Evolutionary conservation across 2,888 invertebrate genomes (phyloP).

Genomic region (Gerris lacustris): DNA sequence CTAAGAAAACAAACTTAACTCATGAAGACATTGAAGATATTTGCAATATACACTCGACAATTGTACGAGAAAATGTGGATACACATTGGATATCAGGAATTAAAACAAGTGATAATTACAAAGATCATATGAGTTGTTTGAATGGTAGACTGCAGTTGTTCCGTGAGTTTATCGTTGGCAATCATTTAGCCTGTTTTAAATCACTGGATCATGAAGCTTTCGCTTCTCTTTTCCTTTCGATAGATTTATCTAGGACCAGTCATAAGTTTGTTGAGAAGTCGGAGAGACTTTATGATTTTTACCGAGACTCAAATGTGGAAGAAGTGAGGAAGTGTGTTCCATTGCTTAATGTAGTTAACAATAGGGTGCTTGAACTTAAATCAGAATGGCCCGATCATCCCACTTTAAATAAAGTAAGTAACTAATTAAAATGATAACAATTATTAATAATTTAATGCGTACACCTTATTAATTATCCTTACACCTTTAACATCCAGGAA

Average conservation of each 20-base stretch:
- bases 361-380: conserved; percentile 50
- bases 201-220: conserved; percentile 44
- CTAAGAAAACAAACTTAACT: conserved; percentile 22
- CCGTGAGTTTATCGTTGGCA: conserved; percentile 37
- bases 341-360: conserved; percentile 52
- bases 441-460: too few relatives aligned
- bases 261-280: conserved; percentile 42
- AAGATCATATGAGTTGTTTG: conserved; percentile 25
- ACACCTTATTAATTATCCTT: too few relatives aligned
- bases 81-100: conserved; percentile 46
- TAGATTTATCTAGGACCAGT: conserved; percentile 37
- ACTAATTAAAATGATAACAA: background rate
- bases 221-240: conserved; percentile 47
- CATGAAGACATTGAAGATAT: conserved; percentile 46
- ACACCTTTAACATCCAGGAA: too few relatives aligned
- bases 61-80: conserved; percentile 46
- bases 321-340: conserved; percentile 62
- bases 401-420: conserved; percentile 58
- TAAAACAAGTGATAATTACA: conserved; percentile 37
- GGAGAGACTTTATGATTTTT: conserved; percentile 53
- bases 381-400: conserved; percentile 85
- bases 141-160: conserved; percentile 14
- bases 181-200: conserved; percentile 44
- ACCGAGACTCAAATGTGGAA: conserved; percentile 66
- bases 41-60: conserved; percentile 48